These are phyloP conservation scores for Gortyna flavago DNA, from an alignment of 2,888 invertebrate genomes.

Conservation along the genomic window DNA sequence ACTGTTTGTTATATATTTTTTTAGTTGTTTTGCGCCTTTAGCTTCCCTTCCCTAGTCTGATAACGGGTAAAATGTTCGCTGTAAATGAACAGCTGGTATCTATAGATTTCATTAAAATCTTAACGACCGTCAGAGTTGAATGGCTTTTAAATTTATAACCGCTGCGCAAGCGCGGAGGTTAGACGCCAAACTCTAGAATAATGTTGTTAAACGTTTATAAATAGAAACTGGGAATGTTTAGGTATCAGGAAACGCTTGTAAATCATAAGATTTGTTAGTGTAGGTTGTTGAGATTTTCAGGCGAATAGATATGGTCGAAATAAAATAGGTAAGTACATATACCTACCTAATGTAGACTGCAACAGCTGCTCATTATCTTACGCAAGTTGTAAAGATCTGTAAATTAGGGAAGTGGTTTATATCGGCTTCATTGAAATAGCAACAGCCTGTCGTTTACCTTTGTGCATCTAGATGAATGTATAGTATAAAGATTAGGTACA, in stretches of 20 bases:
- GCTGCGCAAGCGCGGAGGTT: slow-evolving; percentile 51
- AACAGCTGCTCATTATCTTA: slow-evolving; percentile 5
- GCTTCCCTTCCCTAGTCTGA: not conserved
- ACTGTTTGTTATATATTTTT: not conserved
- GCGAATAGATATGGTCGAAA: not conserved
- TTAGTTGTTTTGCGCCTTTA: not conserved
- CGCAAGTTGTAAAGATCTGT: slow-evolving; percentile 11
- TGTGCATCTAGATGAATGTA: slow-evolving; percentile 17
- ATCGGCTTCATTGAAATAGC: slow-evolving; percentile 21
- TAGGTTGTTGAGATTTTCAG: slow-evolving; percentile 52
- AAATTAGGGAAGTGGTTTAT: slow-evolving; percentile 30
- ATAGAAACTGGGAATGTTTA: slow-evolving; percentile 57
- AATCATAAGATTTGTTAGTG: slow-evolving; percentile 58
- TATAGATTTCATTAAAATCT: slow-evolving; percentile 49
- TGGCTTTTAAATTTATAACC: slow-evolving; percentile 67
- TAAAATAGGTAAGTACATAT: not conserved
- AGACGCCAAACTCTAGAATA: slow-evolving; percentile 59
- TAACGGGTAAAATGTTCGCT: too few species aligned
- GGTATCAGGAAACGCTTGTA: slow-evolving; percentile 56
- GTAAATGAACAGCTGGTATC: not conserved
- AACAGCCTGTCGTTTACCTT: slow-evolving; percentile 16
- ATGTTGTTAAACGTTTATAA: slow-evolving; percentile 61
- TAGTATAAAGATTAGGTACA: slow-evolving; percentile 44
- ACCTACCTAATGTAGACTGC: slow-evolving; percentile 6
- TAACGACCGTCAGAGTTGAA: slow-evolving; percentile 63